phyloP scores from a whole-genome alignment of 2,113 vertebrate species.

The Felis chaus region DNA sequence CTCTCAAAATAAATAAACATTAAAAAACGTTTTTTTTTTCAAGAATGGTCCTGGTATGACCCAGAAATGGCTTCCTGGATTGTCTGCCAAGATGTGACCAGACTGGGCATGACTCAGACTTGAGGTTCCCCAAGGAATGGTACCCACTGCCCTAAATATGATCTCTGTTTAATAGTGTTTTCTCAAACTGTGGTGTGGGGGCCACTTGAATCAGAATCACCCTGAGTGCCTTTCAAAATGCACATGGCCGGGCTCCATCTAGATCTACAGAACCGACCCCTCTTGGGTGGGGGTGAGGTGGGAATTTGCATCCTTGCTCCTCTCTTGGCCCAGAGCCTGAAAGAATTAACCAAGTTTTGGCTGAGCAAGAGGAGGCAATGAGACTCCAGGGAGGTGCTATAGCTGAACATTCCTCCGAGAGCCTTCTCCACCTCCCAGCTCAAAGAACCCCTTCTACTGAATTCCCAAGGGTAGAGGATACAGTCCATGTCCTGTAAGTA shows the following conservation, averaged over 20 bases:
- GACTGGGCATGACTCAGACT: background rate
- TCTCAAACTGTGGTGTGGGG: background rate
- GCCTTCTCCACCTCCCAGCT: background rate
- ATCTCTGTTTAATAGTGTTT: background rate
- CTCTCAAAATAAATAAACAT: too few species aligned
- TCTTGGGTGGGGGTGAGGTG: background rate
- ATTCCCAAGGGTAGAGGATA: background rate
- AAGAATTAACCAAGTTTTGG: background rate
- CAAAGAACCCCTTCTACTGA: background rate
- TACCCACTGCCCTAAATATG: background rate
- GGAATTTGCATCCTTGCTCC: background rate
- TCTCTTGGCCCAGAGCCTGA: background rate
- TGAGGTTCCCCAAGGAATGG: background rate
- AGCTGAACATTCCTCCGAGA: background rate
- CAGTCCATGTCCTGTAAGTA: background rate
- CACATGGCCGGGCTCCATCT: background rate
- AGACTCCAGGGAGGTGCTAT: background rate
- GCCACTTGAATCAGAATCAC: background rate
- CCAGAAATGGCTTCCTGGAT: background rate
- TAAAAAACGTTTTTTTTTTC: too few species aligned
- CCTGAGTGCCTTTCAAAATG: background rate
- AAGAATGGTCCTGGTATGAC: background rate
- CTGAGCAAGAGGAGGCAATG: background rate
- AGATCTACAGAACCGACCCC: background rate
- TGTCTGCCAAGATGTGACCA: background rate